These are phyloP conservation scores for Gryllus bimaculatus DNA, from an alignment of 1,140 invertebrate species.

Conservation along the genomic window DNA sequence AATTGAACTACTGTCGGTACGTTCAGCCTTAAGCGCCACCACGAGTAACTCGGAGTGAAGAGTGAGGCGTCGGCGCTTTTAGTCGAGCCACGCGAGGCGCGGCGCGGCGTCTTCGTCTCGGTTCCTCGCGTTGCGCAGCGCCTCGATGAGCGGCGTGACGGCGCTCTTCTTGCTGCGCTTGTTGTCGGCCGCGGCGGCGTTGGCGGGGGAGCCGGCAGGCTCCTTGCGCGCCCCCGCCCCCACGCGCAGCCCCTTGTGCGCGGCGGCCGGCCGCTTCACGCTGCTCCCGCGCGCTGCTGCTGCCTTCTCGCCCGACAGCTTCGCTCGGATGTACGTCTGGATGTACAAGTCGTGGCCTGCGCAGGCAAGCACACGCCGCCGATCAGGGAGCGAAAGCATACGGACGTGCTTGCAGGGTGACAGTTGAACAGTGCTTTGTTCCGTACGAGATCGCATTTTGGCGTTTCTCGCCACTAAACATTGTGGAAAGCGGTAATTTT, in stretches of 20 bases:
- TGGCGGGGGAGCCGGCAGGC: too few species aligned
- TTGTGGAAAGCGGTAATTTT: too few species aligned
- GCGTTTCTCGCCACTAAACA: too few species aligned
- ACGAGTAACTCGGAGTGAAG: too few species aligned
- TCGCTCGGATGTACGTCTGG: background rate
- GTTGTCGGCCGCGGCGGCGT: background rate
- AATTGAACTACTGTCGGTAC: too few species aligned
- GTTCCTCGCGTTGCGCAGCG: background rate
- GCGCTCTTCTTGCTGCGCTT: background rate
- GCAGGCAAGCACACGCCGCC: background rate
- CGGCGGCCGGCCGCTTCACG: background rate
- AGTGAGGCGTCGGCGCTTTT: too few species aligned
- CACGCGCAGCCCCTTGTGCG: background rate
- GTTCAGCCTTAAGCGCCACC: too few species aligned
- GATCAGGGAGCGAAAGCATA: too few species aligned
- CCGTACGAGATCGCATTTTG: too few species aligned
- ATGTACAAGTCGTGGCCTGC: background rate
- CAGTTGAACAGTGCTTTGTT: too few species aligned
- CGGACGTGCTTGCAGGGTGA: too few species aligned
- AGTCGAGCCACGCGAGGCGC: background rate
- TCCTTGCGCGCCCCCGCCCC: background rate
- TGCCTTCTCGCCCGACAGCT: background rate
- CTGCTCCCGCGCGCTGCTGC: too few species aligned
- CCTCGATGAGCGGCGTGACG: background rate
- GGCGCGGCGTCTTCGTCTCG: background rate